Percentiles rank a stretch among this genome's conserved stretches.
phyloP scores from a whole-genome alignment of 1,140 invertebrate genomes.

The Pogonomyrmex californicus region DNA sequence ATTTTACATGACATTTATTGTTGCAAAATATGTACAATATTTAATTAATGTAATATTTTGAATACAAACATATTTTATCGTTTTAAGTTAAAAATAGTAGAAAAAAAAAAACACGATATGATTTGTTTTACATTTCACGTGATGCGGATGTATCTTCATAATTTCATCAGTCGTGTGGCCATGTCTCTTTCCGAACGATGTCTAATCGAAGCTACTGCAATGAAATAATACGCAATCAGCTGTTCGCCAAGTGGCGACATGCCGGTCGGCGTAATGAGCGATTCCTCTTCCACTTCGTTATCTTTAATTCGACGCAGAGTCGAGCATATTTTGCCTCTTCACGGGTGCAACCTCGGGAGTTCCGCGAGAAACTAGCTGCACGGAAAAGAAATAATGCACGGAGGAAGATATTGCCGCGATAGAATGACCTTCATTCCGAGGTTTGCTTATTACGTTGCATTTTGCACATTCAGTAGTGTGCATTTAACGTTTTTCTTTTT shows the following conservation, averaged over 20 bases:
- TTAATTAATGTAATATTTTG: not conserved
- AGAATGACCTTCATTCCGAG: constrained; percentile 5
- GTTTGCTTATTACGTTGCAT: constrained; percentile 10
- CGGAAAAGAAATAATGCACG: constrained; percentile 29
- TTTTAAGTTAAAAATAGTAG: not conserved
- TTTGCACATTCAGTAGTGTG: not conserved
- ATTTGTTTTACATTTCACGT: not conserved
- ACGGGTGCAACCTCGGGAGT: not conserved
- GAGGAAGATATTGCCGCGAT: constrained; percentile 1
- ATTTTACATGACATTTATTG: not conserved
- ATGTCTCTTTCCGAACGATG: constrained; percentile 17
- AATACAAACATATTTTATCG: not conserved
- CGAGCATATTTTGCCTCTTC: not conserved
- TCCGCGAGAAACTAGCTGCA: not conserved
- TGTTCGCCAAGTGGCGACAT: constrained; percentile 11
- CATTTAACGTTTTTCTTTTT: not conserved
- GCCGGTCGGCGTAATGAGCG: constrained; percentile 24
- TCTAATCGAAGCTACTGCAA: constrained; percentile 42
- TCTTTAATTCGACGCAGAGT: constrained; percentile 35
- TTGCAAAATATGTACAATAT: not conserved
- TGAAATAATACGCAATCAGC: constrained; percentile 37
- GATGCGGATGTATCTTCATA: not conserved
- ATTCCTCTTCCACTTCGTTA: constrained; percentile 42
- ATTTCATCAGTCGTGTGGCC: constrained; percentile 22
- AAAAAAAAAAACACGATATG: not conserved